Evolutionary conservation across 2,888 invertebrate species (phyloP), one percentile per base, ranked within the genome.

Genomic region (Drosophila mettleri): DNA sequence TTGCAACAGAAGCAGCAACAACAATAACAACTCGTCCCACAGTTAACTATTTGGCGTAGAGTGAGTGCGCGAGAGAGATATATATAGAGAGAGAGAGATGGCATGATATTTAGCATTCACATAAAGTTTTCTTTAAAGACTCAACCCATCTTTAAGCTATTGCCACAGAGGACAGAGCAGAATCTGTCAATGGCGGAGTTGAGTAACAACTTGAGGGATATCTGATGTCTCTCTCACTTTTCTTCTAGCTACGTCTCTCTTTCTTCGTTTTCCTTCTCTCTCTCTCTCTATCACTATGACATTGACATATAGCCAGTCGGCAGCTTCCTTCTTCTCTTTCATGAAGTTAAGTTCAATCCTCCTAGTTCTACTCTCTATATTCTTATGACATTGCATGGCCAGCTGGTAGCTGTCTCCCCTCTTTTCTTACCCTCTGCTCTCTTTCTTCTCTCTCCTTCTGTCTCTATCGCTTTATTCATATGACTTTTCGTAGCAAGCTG

Each of bases 1-100:
- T 80, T 72, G 57, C 69, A 64, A 60, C 69, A 77, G 55, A 48
- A 72, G 43, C 33, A 53, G 38, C 45, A 22, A 4, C 51, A 53
- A 16, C 38, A 58, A 36, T 34, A 57, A 38, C 51, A 33, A 16
- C 20, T 36, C 16, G 27, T 16, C 16, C 14, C 29, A 36, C 22
- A 54, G 41, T 48, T 52, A 36, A 46, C 46, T 57, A 57, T 61
- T 59, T 54, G 38, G 38, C 24, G 27, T 18, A n/a, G 34, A 24
- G 4, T 27, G 27, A 51, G 9, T n/a, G n/a, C 24, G 31, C 4
- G n/a, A 22, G 12, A 18, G 16, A 10, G 51, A 12, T 22, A 38
- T 16, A 8, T 27, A 2, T 12, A 24, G 49, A 7, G 51, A 3
- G 20, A 38, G 31, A 2, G 43, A 51, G 64, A 48, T 22, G 63